Evolutionary conservation across 2,113 vertebrate genomes (phyloP), one percentile per base, ranked within the genome.

Genomic region (Brachyhypopomus occidentalis): DNA sequence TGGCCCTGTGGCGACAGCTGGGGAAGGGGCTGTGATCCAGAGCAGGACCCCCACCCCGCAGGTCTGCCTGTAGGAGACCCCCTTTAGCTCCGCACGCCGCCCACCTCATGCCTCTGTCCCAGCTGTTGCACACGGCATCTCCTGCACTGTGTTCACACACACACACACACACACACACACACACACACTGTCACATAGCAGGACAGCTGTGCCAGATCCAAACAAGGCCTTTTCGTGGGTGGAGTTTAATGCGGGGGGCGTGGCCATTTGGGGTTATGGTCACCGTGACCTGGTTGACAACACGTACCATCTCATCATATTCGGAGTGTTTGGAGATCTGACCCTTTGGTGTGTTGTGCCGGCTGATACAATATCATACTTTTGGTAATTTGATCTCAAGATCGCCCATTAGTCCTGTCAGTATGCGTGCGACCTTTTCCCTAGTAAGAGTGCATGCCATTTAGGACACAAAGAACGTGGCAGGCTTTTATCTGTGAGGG

Each of bases 151-250:
- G 25, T 48, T 64, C 45, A 58, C 81, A 72, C 72, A 73, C 60
- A 78, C 73, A 80, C n/a, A 70, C 9, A 8, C 41, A 9, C 41
- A 41, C 41, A 8, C 41, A 64, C 45, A 58, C 84, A 72, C 72
- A 77, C 59, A 78, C 72, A 80, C 20, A 69, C 3, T 30, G 3
- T 2, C 19, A 19, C 69, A 67, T 71, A 25, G 45, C 58, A 17
- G 64, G 78, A 84, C 92, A 91, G 89, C 86, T 91, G 72, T 48
- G 89, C 83, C 78, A 75, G 19, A n/a, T 88, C 85, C 87, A 66
- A n/a, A n/a, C 59, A 23, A 22, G 6, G 20, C 77, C n/a, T 70
- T 23, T 64, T 30, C 34, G 56, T n/a, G 36, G 34, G 22, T 41
- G 52, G 6, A 63, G 23, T 23, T 27, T 30, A 41, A 34, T 41